A percentile compares a stretch with the other conserved stretches of the same genome.
These are phyloP conservation scores for Anoplophora glabripennis DNA, from an alignment of 1,140 invertebrate species.

Conservation along the genomic window DNA sequence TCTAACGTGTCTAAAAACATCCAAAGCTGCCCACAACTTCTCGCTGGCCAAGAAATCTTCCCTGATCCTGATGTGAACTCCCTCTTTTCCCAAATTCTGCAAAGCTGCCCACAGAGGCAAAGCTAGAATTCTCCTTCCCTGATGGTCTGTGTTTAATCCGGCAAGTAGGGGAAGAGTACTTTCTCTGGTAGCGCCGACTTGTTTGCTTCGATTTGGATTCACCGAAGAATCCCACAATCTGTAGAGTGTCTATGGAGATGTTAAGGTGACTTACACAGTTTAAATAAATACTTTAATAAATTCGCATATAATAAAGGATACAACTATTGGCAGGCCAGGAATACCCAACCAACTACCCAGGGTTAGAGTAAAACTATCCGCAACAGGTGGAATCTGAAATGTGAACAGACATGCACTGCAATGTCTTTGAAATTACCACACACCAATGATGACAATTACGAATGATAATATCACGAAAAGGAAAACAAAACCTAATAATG, in stretches of 20 bases:
- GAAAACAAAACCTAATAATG: too few species aligned
- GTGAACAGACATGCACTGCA: slow-evolving; percentile 6
- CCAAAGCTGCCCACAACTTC: slow-evolving; percentile 68
- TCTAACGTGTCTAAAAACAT: slow-evolving; percentile 67
- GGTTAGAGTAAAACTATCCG: slow-evolving; percentile 85
- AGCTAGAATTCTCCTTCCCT: slow-evolving; percentile 64
- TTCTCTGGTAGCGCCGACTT: slow-evolving; percentile 56
- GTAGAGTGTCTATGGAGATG: slow-evolving; percentile 54
- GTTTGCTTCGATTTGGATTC: slow-evolving; percentile 45
- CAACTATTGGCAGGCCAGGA: slow-evolving; percentile 85
- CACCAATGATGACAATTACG: too few species aligned
- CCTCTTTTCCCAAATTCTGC: slow-evolving; percentile 73
- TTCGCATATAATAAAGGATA: slow-evolving; percentile 65
- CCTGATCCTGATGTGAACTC: slow-evolving; percentile 68
- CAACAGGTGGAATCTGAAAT: slow-evolving; percentile 51
- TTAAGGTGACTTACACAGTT: not conserved
- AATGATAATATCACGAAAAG: too few species aligned
- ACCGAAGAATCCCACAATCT: slow-evolving; percentile 49
- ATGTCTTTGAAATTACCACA: too few species aligned
- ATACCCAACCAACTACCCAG: slow-evolving; percentile 88
- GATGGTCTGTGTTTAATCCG: slow-evolving; percentile 58
- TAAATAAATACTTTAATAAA: not conserved
- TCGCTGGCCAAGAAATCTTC: slow-evolving; percentile 75
- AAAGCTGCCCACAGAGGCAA: slow-evolving; percentile 81
- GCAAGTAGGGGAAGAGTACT: slow-evolving; percentile 69